Evolutionary conservation across 2,113 vertebrate genomes (phyloP), one percentile per base, ranked within the genome.

Genomic region (Dipodomys ordii): DNA sequence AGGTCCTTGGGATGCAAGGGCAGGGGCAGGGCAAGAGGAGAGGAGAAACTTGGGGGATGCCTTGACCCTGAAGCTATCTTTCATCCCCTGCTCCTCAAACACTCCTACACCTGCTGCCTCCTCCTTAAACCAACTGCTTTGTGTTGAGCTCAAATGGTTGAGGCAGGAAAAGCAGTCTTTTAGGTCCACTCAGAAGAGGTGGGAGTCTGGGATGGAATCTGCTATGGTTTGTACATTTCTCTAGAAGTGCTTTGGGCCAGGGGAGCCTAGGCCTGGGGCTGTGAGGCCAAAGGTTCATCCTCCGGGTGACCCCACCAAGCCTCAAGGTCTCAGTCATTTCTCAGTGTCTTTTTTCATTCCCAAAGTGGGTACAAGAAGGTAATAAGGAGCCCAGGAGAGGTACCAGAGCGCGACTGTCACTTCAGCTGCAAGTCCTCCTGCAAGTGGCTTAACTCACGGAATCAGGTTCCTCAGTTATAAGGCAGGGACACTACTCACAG

Each of bases 21-120:
- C 25, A 22, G 44, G 18, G 46, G n/a, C 16, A 49, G 32, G 32
- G 11, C 8, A 23, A 71, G 49, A 76, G 68, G 62, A 64, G n/a
- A 60, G 39, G 85, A 76, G 39, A 65, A 67, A 77, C 83, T 32
- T 74, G 88, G 64, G 67, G 84, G 85, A 62, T 72, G 88, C 60
- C 49, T 74, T 87, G 79, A 92, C 60, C 22, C 46, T 4, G 2
- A 88, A 60, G 65, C 49, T 62, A 79, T 80, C 62, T 83, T 53
- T 64, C 39, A 67, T 62, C 27, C 44, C 69, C 67, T 32, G 13
- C 5, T 28, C 57, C 62, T 85, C n/a, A 27, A 49, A 27, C 23
- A 28, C 67, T 72, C 80, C 49, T 62, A 22, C 6, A n/a, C 23
- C 71, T 10, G 44, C 30, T 57, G 53, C 15, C 53, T 57, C 15